A percentile compares a stretch with the other conserved stretches of the same genome.
Evolutionary conservation across 1,140 invertebrate species (phyloP).

Genomic region (Drosophila persimilis): DNA sequence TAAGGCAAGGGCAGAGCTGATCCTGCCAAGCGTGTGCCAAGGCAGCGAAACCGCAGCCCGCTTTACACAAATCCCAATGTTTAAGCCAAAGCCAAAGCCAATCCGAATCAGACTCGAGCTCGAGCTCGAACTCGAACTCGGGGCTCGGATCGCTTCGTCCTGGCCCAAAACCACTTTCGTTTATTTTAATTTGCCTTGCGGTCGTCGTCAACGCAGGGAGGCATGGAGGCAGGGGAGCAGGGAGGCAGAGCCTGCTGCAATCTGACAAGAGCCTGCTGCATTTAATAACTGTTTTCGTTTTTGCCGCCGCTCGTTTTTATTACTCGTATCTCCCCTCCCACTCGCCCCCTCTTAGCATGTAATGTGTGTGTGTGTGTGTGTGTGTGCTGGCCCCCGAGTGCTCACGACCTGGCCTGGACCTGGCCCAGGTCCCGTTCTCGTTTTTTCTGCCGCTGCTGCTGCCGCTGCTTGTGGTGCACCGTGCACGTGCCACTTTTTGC

Average conservation of each 20-base stretch:
- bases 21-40: slow-evolving; percentile 58
- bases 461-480: slow-evolving; percentile 46
- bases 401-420: slow-evolving; percentile 54
- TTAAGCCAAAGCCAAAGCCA: slow-evolving; percentile 10
- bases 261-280: slow-evolving; percentile 76
- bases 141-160: slow-evolving; percentile 46
- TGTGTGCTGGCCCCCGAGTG: slow-evolving; percentile 48
- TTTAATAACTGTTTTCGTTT: slow-evolving; percentile 81
- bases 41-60: slow-evolving; percentile 50
- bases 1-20: slow-evolving; percentile 1
- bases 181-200: slow-evolving; percentile 80
- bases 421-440: slow-evolving; percentile 19
- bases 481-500: slow-evolving; percentile 75
- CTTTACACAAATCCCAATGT: slow-evolving; percentile 46
- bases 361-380: slow-evolving; percentile 4
- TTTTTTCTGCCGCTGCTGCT: slow-evolving; percentile 1
- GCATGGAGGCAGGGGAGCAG: slow-evolving; percentile 4
- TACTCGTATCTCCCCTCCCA: slow-evolving; percentile 29
- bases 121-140: background rate
- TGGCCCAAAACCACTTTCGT: slow-evolving; percentile 74
- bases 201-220: slow-evolving; percentile 25
- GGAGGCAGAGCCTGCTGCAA: slow-evolving; percentile 69
- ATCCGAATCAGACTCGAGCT: slow-evolving; percentile 12
- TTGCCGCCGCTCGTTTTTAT: slow-evolving; percentile 45
- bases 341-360: slow-evolving; percentile 9